A percentile compares a stretch with the other conserved stretches of the same genome.
phyloP scores from a whole-genome alignment of 2,888 invertebrate genomes.

The Linnaemya tessellans region DNA sequence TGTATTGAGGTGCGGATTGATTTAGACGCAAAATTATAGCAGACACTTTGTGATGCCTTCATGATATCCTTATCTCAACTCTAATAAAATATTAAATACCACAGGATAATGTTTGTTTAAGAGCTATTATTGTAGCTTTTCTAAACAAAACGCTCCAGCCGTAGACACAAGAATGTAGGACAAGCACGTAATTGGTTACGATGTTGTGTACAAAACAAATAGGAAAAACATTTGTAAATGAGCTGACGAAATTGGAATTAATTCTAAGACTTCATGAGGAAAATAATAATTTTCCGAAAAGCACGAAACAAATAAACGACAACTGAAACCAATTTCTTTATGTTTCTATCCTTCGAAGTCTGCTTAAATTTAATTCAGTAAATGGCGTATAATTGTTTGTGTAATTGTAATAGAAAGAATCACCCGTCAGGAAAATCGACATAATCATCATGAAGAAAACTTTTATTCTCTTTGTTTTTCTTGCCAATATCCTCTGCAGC shows the following conservation, averaged over 20 bases:
- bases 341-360: slow-evolving; percentile 2
- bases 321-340: neutral
- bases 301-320: neutral
- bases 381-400: slow-evolving; percentile 67
- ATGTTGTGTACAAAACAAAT: neutral
- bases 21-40: neutral
- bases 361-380: slow-evolving; percentile 40
- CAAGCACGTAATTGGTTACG: neutral
- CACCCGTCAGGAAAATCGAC: slow-evolving; percentile 11
- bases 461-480: neutral
- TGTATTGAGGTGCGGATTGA: neutral
- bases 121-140: neutral
- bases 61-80: neutral
- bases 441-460: slow-evolving; percentile 20
- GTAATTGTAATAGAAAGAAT: slow-evolving; percentile 49
- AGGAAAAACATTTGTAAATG: neutral
- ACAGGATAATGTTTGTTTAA: neutral
- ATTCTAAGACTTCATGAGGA: neutral
- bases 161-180: neutral
- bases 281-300: neutral
- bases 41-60: neutral
- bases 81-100: neutral
- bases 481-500: slow-evolving; percentile 2
- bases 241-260: neutral
- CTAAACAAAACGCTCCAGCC: neutral